phyloP scores from a whole-genome alignment of 2,888 invertebrate species.

The Yponomeuta evonymella region DNA sequence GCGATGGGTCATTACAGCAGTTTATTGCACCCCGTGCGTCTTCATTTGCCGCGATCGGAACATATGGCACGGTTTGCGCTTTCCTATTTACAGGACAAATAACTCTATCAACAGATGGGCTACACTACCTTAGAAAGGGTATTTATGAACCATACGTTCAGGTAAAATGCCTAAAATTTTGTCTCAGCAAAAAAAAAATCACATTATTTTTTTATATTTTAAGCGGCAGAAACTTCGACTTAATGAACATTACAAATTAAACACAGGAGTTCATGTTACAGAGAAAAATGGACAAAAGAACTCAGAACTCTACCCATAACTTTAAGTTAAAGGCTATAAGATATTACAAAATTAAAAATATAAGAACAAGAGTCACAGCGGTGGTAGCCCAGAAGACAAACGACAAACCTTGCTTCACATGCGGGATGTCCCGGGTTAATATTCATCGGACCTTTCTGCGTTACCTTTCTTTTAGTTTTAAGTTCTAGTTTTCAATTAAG shows the following conservation, averaged over 20 bases:
- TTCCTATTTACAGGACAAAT: background rate
- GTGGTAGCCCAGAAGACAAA: too few species aligned
- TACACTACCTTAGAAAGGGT: too few species aligned
- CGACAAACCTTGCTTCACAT: background rate
- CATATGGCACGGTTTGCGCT: conserved; percentile 37
- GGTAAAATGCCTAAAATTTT: background rate
- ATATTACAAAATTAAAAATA: background rate
- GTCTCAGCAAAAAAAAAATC: too few species aligned
- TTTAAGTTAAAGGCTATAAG: too few species aligned
- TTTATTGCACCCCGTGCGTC: conserved; percentile 48
- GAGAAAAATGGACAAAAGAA: too few species aligned
- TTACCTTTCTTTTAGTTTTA: too few species aligned
- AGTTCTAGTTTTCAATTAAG: too few species aligned
- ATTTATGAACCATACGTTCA: background rate
- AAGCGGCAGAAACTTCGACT: too few species aligned
- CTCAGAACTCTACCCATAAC: too few species aligned
- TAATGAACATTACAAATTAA: too few species aligned
- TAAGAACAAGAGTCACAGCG: background rate
- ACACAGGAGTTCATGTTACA: too few species aligned
- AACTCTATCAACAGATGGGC: background rate
- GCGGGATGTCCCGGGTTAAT: background rate
- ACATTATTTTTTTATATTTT: too few species aligned
- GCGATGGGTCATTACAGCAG: conserved; percentile 43
- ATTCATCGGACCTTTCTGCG: background rate
- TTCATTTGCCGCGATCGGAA: conserved; percentile 57